Conservation (phyloP, 2,797 vertebrate species). For the Anguilla marmorata region DNA sequence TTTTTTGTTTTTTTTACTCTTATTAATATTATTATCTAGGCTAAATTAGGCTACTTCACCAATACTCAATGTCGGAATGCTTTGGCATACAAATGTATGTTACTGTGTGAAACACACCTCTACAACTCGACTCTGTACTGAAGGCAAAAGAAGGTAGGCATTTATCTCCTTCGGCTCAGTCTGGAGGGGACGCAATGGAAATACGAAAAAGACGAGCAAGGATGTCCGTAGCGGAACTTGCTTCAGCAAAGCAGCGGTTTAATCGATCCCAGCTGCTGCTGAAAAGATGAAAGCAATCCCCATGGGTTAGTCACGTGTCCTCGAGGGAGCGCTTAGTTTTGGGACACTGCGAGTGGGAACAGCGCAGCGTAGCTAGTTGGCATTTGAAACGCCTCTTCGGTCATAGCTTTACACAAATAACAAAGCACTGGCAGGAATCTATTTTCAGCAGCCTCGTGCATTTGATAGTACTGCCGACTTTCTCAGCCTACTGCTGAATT, state of each 20-base stretch:
- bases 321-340: conserved; percentile 62
- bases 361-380: conserved; percentile 55
- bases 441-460: neutral
- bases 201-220: conserved; percentile 26
- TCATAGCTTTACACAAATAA: neutral
- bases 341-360: conserved; percentile 42
- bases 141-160: neutral
- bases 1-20: neutral
- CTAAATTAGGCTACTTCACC: neutral
- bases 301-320: conserved; percentile 73
- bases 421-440: no score
- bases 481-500: neutral
- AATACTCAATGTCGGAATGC: neutral
- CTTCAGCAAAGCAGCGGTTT: conserved; percentile 46
- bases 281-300: conserved; percentile 61
- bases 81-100: neutral
- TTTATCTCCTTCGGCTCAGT: neutral
- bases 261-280: conserved; percentile 69
- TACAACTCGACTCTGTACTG: neutral
- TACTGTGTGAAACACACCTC: neutral
- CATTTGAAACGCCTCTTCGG: conserved; percentile 48
- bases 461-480: neutral
- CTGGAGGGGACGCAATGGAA: neutral
- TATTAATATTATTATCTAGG: neutral
- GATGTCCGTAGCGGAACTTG: conserved; percentile 44